Evolutionary conservation across 2,888 invertebrate genomes (phyloP).

Genomic region (Tupiocoris notatus): DNA sequence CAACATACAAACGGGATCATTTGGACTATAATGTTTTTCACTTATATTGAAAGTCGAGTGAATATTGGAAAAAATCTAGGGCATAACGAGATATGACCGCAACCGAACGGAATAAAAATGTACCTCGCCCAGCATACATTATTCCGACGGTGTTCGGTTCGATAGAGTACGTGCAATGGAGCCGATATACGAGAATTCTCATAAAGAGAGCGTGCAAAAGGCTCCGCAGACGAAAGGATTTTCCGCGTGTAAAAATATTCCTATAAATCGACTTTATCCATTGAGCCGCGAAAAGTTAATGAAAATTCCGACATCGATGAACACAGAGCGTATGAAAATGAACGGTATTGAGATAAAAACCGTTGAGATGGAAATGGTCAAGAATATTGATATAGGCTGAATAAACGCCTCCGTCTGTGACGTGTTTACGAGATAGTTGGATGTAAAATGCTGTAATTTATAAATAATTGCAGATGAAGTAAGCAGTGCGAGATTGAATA

Average conservation of each 20-base stretch:
- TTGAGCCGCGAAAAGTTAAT: not conserved
- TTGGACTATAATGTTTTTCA: too few species aligned
- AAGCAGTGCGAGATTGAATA: too few species aligned
- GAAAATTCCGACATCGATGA: not conserved
- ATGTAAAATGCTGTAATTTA: too few species aligned
- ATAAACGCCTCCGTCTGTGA: too few species aligned
- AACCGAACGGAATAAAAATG: not conserved
- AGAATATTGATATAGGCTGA: too few species aligned
- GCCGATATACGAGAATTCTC: not conserved
- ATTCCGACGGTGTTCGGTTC: not conserved
- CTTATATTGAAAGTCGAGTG: too few species aligned
- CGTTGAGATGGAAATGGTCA: not conserved
- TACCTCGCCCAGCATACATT: not conserved
- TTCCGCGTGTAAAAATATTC: not conserved
- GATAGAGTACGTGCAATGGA: not conserved
- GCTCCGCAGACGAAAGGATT: not conserved
- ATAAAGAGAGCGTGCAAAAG: not conserved
- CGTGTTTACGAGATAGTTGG: too few species aligned
- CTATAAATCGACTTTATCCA: not conserved
- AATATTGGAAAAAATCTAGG: not conserved
- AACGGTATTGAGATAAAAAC: not conserved
- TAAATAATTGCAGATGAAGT: too few species aligned
- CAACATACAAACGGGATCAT: too few species aligned
- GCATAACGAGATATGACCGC: not conserved
- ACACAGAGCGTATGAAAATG: not conserved